Base-by-base conservation (phyloP, 2,888 invertebrate species). In the Bibio marci region DNA sequence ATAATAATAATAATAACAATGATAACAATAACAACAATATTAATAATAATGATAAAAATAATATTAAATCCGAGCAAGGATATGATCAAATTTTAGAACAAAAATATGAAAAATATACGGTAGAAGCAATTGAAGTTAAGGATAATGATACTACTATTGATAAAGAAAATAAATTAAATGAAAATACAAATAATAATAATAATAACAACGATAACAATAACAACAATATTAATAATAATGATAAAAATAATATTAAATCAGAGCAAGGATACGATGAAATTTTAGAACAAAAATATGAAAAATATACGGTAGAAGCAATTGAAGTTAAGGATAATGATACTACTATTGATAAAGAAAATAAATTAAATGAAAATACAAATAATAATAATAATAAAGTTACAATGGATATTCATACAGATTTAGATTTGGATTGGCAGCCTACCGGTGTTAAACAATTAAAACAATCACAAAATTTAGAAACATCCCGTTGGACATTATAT, bases 401-500 rank as follows among this genome's bases (percentile, higher is more conserved):
- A 28, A 17, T 35, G 12, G 37, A 34, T n/a, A 18, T 37, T 12
- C 17, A 33, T 13, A 14, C 15, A 4, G 19, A 38, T 17, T 26
- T n/a, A 15, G 3, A 17, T 1, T 13, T 19, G 4, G 26, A 26
- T 19, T n/a, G n/a, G n/a, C n/a, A n/a, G n/a, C n/a, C 26, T 1
- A 25, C 17, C 4, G 25, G 14, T 17, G 30, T 17, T 25, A n/a
- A 7, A 7, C 4, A 15, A 27, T 8, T 18, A n/a, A 38, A 32
- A 18, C 2, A 31, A 12, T 33, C 32, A 38, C 30, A 33, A 25
- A 33, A 33, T 27, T 28, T 38, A 13, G 56, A 61, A 48, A 65
- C 66, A 62, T 66, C 66, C 38, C 57, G 73, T 52, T 78, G 77
- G 77, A 71, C 70, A 48, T 65, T 78, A 44, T 80, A 80, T 55